Evolutionary conservation across 2,113 vertebrate genomes (phyloP).

Genomic region (Bothrops jararaca): DNA sequence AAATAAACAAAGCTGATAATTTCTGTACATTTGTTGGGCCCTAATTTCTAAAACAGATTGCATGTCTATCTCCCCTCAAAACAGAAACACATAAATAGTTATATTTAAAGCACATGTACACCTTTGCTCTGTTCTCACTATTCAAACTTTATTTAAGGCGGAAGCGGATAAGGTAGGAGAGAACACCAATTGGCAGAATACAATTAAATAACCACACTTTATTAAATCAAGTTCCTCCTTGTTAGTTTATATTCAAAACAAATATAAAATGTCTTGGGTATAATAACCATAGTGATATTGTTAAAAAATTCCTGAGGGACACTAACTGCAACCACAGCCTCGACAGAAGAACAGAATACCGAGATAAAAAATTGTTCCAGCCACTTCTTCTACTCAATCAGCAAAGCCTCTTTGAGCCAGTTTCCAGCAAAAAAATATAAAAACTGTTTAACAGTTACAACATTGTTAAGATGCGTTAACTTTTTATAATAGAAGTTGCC

Average conservation of each 20-base stretch:
- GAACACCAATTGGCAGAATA: not conserved
- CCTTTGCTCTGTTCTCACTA: not conserved
- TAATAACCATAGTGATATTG: not conserved
- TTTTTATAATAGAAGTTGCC: not conserved
- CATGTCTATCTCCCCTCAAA: not conserved
- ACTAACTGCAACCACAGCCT: not conserved
- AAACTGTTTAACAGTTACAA: slow-evolving; percentile 2
- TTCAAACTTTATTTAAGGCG: not conserved
- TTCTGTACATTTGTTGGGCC: not conserved
- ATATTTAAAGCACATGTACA: not conserved
- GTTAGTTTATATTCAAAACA: not conserved
- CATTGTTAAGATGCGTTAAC: not conserved
- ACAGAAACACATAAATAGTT: not conserved
- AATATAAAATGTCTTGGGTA: not conserved
- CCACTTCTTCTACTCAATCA: not conserved
- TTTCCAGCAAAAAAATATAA: not conserved
- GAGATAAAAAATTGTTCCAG: too few species aligned
- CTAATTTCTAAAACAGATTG: not conserved
- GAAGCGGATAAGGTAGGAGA: not conserved
- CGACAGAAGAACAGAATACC: not conserved
- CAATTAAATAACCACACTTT: not conserved
- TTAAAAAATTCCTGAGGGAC: not conserved
- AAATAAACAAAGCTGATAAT: not conserved
- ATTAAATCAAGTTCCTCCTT: not conserved
- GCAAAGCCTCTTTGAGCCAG: not conserved